Evolutionary conservation across 2,888 invertebrate genomes (phyloP).

Genomic region (Biston stratarius): DNA sequence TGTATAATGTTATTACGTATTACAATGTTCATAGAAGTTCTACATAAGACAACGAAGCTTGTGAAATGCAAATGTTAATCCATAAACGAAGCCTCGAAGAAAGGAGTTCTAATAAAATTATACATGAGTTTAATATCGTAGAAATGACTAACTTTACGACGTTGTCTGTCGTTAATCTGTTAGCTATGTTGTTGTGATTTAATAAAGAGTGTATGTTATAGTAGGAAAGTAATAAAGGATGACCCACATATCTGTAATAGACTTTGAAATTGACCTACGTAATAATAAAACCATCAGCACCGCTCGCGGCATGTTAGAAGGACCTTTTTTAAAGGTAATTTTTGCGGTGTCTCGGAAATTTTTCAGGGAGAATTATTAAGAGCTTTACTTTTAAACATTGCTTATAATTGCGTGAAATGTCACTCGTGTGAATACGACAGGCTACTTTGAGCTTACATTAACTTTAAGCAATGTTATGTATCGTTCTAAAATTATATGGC

Average conservation of each 20-base stretch:
- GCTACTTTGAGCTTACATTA: too few species aligned
- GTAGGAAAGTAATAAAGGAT: conserved; percentile 8
- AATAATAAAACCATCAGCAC: too few species aligned
- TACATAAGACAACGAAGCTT: conserved; percentile 34
- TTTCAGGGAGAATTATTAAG: too few species aligned
- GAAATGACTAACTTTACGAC: conserved; percentile 23
- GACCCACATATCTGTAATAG: not conserved
- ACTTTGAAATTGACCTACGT: not conserved
- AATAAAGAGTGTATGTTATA: not conserved
- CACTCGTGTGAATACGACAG: too few species aligned
- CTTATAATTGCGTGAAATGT: too few species aligned
- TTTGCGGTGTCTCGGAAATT: too few species aligned
- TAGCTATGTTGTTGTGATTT: conserved; percentile 13
- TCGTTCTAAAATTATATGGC: too few species aligned
- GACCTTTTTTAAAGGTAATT: too few species aligned
- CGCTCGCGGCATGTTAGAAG: too few species aligned
- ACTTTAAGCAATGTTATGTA: too few species aligned
- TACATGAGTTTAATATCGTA: conserved; percentile 39
- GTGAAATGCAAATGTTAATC: conserved; percentile 64
- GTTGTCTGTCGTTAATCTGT: conserved; percentile 21
- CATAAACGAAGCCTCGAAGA: conserved; percentile 50
- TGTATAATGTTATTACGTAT: not conserved
- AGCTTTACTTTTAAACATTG: too few species aligned
- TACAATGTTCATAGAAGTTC: conserved; percentile 5
- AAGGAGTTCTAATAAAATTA: conserved; percentile 52